A percentile compares a stretch with the other conserved stretches of the same genome.
Conservation (phyloP, 92 coral and sea anemone genomes). For the Paragorgia papillata region DNA sequence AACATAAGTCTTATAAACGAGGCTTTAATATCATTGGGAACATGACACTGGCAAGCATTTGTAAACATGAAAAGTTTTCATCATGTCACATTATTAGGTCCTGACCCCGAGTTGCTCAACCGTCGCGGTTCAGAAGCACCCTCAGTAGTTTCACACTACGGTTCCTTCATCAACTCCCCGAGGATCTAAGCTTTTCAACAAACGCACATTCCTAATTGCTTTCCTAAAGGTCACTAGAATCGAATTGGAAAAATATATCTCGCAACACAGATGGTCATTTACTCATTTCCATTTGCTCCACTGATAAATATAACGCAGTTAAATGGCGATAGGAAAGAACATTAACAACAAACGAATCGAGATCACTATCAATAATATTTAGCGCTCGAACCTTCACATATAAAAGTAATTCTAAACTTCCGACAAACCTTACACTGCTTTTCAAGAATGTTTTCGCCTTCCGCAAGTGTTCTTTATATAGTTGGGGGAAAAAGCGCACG, state of each 20-base stretch:
- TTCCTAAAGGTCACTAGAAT: background rate
- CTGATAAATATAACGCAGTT: background rate
- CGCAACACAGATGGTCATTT: too few relatives aligned
- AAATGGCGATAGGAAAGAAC: background rate
- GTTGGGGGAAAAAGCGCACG: background rate
- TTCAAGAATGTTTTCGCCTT: background rate
- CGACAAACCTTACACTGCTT: constrained; percentile 21
- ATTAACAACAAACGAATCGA: constrained; percentile 30
- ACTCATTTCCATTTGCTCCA: too few relatives aligned
- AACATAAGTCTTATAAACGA: background rate
- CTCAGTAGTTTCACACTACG: constrained; percentile 33
- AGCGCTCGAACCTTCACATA: constrained; percentile 18
- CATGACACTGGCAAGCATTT: constrained; percentile 15
- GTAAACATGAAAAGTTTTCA: constrained; percentile 13
- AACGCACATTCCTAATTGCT: constrained; percentile 23
- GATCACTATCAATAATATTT: constrained; percentile 13
- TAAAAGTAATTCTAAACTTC: constrained; percentile 30
- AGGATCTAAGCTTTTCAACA: constrained; percentile 30
- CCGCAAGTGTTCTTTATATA: background rate
- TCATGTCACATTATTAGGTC: background rate
- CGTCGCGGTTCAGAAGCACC: constrained; percentile 33
- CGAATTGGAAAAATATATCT: too few relatives aligned
- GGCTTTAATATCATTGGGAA: background rate
- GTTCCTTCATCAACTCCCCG: constrained; percentile 40
- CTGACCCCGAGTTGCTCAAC: constrained; percentile 30